Conservation (phyloP, 2,797 vertebrate species). For the Bryconaethiops microstoma region DNA sequence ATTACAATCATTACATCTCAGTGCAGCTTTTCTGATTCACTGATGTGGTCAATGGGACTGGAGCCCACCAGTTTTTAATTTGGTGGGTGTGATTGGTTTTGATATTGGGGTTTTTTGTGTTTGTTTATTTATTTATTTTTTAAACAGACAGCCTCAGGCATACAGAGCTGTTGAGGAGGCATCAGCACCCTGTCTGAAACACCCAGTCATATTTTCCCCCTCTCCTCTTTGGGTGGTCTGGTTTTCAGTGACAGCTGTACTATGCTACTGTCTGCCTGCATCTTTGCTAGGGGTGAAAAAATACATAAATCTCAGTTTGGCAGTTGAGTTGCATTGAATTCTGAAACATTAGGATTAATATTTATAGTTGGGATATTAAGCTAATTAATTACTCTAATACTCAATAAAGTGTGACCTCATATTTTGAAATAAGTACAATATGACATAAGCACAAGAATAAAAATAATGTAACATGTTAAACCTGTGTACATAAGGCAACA, state of each 20-base stretch:
- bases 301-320: neutral
- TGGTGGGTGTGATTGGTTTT: neutral
- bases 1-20: neutral
- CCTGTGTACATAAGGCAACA: too few relatives aligned
- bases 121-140: neutral
- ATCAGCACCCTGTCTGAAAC: slow-evolving; percentile 22
- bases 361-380: too few relatives aligned
- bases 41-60: neutral
- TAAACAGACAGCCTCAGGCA: neutral
- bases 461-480: too few relatives aligned
- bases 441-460: too few relatives aligned
- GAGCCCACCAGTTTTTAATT: neutral
- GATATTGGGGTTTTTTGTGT: neutral
- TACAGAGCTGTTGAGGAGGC: neutral
- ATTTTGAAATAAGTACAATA: too few relatives aligned
- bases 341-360: neutral
- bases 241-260: slow-evolving; percentile 15
- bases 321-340: neutral
- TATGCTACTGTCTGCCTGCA: neutral
- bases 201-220: neutral
- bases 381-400: too few relatives aligned
- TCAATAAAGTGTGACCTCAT: too few relatives aligned
- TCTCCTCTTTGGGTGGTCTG: slow-evolving; percentile 24
- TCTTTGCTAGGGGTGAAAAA: neutral
- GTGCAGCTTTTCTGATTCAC: neutral